These are phyloP conservation scores for Aspidoscelis tigris DNA, from an alignment of 2,113 vertebrate genomes.

Conservation along the genomic window DNA sequence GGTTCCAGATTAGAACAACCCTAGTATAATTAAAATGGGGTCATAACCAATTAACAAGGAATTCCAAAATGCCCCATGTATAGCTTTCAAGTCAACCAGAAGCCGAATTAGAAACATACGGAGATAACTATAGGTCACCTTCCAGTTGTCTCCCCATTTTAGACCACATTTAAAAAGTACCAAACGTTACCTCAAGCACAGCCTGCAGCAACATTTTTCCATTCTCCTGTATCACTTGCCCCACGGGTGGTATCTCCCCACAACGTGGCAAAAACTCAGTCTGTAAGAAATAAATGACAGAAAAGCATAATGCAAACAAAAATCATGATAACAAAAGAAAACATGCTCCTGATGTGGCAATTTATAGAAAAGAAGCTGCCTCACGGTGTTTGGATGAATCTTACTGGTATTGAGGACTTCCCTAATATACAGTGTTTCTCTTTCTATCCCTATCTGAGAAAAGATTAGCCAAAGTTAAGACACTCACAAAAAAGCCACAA, in stretches of 20 bases:
- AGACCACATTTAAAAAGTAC: not conserved
- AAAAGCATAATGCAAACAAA: not conserved
- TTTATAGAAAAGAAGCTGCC: not conserved
- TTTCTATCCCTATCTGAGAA: not conserved
- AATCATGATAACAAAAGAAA: not conserved
- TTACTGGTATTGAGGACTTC: not conserved
- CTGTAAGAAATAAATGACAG: conserved; percentile 66
- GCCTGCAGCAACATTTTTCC: conserved; percentile 92
- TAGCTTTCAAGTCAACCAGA: not conserved
- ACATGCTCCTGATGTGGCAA: not conserved
- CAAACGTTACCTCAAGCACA: conserved; percentile 88
- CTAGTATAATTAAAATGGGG: not conserved
- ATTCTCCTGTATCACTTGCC: conserved; percentile 89
- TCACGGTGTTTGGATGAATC: not conserved
- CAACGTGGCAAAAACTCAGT: conserved; percentile 94
- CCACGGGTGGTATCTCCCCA: conserved; percentile 88
- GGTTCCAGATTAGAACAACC: not conserved
- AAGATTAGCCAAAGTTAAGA: rapidly evolving
- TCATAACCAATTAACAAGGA: not conserved
- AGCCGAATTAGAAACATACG: not conserved
- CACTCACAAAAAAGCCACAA: conserved; percentile 96
- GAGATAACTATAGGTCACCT: not conserved
- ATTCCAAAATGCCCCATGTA: not conserved
- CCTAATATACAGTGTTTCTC: not conserved
- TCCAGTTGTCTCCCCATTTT: rapidly evolving